A percentile compares a stretch with the other conserved stretches of the same genome.
phyloP scores from a whole-genome alignment of 2,113 vertebrate species.

The Laticauda colubrina region DNA sequence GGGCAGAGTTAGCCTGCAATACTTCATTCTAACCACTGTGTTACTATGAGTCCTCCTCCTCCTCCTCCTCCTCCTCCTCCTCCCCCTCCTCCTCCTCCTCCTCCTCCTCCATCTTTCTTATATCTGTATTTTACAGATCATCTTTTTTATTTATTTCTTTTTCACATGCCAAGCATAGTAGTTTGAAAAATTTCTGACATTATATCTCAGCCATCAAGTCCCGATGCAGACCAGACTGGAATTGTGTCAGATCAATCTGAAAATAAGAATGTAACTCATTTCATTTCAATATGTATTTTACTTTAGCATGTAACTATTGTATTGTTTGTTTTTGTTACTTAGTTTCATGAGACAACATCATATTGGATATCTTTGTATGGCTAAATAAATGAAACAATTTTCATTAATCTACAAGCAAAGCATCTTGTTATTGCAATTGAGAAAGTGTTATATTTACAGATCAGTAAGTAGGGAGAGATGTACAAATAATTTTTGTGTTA shows the following conservation, averaged over 20 bases:
- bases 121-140: neutral
- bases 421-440: neutral
- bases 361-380: neutral
- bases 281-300: neutral
- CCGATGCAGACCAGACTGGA: neutral
- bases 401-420: conserved; percentile 18
- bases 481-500: neutral
- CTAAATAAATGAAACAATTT: neutral
- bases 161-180: neutral
- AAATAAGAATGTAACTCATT: neutral
- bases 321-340: neutral
- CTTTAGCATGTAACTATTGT: conserved; percentile 1
- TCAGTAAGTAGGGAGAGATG: neutral
- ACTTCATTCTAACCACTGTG: no score
- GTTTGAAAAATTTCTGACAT: neutral
- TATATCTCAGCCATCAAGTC: neutral
- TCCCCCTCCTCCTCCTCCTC: no score
- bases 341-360: conserved; percentile 2
- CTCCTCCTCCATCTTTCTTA: no score
- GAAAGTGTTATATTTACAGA: conserved; percentile 19
- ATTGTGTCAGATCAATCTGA: neutral
- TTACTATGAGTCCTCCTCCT: no score
- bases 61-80: no score
- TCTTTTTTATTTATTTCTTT: neutral
- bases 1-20: no score